Base-by-base conservation (phyloP, 2,797 vertebrate species). In the Sphenopsis melanotis region DNA sequence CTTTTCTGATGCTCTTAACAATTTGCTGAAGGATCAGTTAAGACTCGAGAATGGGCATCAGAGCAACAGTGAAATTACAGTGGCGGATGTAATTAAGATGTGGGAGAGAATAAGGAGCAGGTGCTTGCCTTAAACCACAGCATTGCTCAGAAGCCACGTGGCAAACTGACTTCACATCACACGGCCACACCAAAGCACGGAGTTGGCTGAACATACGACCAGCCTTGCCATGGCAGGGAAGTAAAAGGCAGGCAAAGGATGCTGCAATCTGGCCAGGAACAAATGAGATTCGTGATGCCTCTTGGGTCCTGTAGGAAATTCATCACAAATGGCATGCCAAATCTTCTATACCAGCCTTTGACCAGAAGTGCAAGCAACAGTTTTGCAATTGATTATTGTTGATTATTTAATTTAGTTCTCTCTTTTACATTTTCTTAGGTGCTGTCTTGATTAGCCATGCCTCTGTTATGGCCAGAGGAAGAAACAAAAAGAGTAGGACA, bases 141-240 rank as follows among this genome's bases (percentile, higher is more conserved):
- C 39, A 7, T 50, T 64, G 36, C 15, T 60, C 11, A 2, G 59
- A 50, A 85, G 30, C 49, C 13, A 1, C 0, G 1, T 59, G 47
- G 41, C 76, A 24, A 79, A 82, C 36, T 84, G 55, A 39, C 55
- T 47, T 90, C 19, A 56, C 32, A 52, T 85, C 16, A 1, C 10
- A 2, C 0, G 2, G 72, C 52, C 53, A 15, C 63, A 71, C 2
- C 8, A 44, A 60, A 32, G 26, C 11, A 2, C 0, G 0, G 56
- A 15, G 15, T 10, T 79, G 36, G 23, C 6, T 50, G 46, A 79
- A 56, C 0, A 1, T 20, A 34, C 0, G 3, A 37, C 19, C 26
- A 61, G 32, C 37, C 23, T 57, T 92, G 27, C 59, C 12, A 2
- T 37, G 56, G 30, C 37, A 66, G 49, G 55, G 47, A 53, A 60